Conservation (phyloP, 1,140 invertebrate genomes). For the Papilio helenus region DNA sequence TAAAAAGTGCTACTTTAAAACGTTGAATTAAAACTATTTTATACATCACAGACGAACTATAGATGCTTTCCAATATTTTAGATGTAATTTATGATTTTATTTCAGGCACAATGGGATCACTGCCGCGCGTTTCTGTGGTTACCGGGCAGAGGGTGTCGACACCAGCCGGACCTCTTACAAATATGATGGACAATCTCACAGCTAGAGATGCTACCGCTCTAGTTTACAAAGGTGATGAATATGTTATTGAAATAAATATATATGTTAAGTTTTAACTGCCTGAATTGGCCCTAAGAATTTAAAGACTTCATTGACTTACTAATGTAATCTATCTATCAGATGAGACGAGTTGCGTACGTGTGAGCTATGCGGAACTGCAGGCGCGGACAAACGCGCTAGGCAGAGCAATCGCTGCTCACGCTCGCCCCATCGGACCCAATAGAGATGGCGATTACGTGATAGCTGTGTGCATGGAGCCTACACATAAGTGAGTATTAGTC, state of each 20-base stretch:
- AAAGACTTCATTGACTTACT: neutral
- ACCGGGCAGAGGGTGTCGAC: constrained; percentile 81
- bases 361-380: constrained; percentile 85
- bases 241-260: no score
- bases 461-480: constrained; percentile 90
- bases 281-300: no score
- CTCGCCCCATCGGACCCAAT: constrained; percentile 76
- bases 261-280: no score
- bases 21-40: no score
- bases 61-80: neutral
- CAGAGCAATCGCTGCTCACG: constrained; percentile 80
- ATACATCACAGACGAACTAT: no score
- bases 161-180: constrained; percentile 78
- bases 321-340: constrained; percentile 54
- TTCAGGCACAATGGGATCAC: constrained; percentile 85
- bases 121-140: constrained; percentile 86
- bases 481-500: constrained; percentile 81
- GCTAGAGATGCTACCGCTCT: constrained; percentile 82
- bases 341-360: constrained; percentile 67
- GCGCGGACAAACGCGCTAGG: constrained; percentile 85
- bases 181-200: constrained; percentile 77
- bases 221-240: constrained; percentile 80
- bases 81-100: neutral
- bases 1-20: no score
- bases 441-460: constrained; percentile 87